Conservation (phyloP, 2,888 invertebrate genomes). For the Drosophila neutralis region DNA sequence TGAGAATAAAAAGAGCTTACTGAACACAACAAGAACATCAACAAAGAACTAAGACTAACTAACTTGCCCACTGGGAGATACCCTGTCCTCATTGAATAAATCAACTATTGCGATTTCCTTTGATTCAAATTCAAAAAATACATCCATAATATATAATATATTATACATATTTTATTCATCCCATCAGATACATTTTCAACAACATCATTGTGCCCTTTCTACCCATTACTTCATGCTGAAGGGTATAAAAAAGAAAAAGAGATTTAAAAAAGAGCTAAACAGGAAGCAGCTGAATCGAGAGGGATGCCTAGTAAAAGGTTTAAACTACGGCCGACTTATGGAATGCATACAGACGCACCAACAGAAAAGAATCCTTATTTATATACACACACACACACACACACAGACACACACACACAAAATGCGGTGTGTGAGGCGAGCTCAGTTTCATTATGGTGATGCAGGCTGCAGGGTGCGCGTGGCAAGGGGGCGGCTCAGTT, state of each 20-base stretch:
- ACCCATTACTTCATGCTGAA: neutral
- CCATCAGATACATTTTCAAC: neutral
- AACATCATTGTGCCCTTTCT: neutral
- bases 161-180: neutral
- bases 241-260: neutral
- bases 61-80: neutral
- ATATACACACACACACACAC: slow-evolving; percentile 30
- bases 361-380: slow-evolving; percentile 59
- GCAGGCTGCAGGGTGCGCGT: slow-evolving; percentile 20
- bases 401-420: neutral
- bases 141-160: neutral
- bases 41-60: slow-evolving; percentile 3
- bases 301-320: slow-evolving; percentile 1
- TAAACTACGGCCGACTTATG: slow-evolving; percentile 47
- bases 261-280: slow-evolving; percentile 28
- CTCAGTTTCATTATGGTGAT: slow-evolving; percentile 47
- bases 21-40: slow-evolving; percentile 27
- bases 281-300: slow-evolving; percentile 14
- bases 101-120: neutral
- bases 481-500: slow-evolving; percentile 45
- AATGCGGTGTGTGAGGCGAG: neutral
- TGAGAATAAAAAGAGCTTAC: slow-evolving; percentile 69
- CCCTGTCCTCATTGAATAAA: neutral
- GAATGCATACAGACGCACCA: slow-evolving; percentile 52
- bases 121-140: neutral